A percentile compares a stretch with the other conserved stretches of the same genome.
phyloP scores from a whole-genome alignment of 1,140 invertebrate species.

The Aphelenchoides besseyi region DNA sequence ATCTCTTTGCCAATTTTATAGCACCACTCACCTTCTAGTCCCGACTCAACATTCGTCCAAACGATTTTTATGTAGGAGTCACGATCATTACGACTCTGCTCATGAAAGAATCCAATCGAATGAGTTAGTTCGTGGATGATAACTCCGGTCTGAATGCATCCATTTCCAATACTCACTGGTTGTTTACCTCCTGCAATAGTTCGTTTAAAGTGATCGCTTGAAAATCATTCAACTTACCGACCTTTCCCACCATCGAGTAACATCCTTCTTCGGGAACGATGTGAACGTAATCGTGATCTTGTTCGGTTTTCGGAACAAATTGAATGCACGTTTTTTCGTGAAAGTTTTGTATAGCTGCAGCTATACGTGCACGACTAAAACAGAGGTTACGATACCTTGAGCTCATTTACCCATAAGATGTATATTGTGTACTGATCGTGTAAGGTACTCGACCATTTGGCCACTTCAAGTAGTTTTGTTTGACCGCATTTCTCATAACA shows the following conservation, averaged over 20 bases:
- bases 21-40: constrained; percentile 40
- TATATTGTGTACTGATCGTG: constrained; percentile 35
- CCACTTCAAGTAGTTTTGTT: constrained; percentile 56
- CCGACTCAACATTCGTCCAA: constrained; percentile 63
- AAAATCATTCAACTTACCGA: constrained; percentile 65
- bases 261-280: constrained; percentile 61
- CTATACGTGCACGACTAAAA: constrained; percentile 57
- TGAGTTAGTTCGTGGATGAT: constrained; percentile 64
- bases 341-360: constrained; percentile 58
- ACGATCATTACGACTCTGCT: constrained; percentile 63
- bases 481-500: constrained; percentile 55
- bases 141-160: constrained; percentile 67
- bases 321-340: constrained; percentile 52
- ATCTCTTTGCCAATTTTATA: constrained; percentile 3
- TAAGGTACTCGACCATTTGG: constrained; percentile 46
- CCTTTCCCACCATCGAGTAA: constrained; percentile 62
- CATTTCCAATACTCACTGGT: constrained; percentile 66
- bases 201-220: background rate
- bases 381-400: background rate
- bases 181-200: constrained; percentile 58
- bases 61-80: constrained; percentile 62
- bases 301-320: constrained; percentile 53
- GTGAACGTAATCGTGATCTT: constrained; percentile 53
- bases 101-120: constrained; percentile 65
- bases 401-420: constrained; percentile 27